Conservation (phyloP, 2,888 invertebrate genomes). For the Napeogenes sylphis region DNA sequence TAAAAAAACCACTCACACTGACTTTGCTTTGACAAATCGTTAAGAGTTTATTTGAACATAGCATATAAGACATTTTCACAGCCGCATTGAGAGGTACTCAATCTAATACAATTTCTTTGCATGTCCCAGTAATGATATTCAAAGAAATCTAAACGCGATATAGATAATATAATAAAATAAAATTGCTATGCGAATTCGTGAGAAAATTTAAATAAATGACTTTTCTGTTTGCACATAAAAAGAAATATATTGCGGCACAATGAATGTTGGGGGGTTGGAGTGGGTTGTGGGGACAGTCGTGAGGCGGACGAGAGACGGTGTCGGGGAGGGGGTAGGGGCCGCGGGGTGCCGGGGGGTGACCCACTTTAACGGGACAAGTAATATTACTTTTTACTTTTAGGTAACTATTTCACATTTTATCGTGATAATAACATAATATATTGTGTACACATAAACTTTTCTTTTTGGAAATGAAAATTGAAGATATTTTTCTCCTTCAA, state of each 20-base stretch:
- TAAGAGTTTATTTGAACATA: slow-evolving; percentile 3
- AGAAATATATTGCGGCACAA: slow-evolving; percentile 79
- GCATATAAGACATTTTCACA: slow-evolving; percentile 7
- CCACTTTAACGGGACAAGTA: slow-evolving; percentile 78
- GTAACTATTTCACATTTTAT: slow-evolving; percentile 77
- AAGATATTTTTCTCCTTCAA: background rate
- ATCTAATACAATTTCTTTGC: slow-evolving; percentile 38
- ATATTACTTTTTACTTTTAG: slow-evolving; percentile 79
- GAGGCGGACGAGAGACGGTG: slow-evolving; percentile 61
- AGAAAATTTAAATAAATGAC: slow-evolving; percentile 79
- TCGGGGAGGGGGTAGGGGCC: slow-evolving; percentile 39
- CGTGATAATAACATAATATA: slow-evolving; percentile 65
- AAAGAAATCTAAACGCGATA: slow-evolving; percentile 71
- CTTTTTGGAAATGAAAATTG: background rate
- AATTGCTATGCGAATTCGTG: slow-evolving; percentile 78
- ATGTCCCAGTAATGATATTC: slow-evolving; percentile 49
- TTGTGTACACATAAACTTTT: slow-evolving; percentile 27
- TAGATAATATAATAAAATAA: slow-evolving; percentile 77
- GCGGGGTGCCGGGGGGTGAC: slow-evolving; percentile 61
- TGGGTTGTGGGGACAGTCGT: slow-evolving; percentile 63
- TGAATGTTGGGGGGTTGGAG: slow-evolving; percentile 71
- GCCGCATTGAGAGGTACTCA: slow-evolving; percentile 36
- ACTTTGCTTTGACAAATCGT: background rate
- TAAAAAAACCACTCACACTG: background rate
- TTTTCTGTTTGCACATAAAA: slow-evolving; percentile 79